Evolutionary conservation across 2,113 vertebrate species (phyloP), one percentile per base, ranked within the genome.

Genomic region (Xenopus borealis): DNA sequence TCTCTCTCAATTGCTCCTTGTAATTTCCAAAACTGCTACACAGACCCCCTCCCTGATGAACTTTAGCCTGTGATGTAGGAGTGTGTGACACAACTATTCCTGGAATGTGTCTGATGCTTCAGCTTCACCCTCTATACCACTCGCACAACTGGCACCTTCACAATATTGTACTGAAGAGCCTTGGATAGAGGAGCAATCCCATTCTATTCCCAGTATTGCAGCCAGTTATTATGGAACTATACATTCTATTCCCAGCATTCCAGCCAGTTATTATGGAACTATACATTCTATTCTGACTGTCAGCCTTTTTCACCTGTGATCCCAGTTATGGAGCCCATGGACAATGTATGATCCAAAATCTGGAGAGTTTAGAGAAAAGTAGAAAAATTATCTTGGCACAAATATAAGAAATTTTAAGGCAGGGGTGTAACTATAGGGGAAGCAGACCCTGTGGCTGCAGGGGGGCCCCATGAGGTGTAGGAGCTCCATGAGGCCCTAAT

Each of bases 101-200:
- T n/a, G 74, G 74, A 76, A 76, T 76, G 74, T 69, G 58, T 6
- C 59, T 53, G 23, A 62, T 62, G 73, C 10, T 9, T 40, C 33
- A 40, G 45, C 45, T 44, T 76, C 66, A 76, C 74, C 74, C 61
- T 30, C 46, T 20, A 16, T 57, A 30, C 74, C 65, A 47, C 66
- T 62, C 30, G 45, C 59, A 63, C 53, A 76, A 53, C 66, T 69
- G 74, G 74, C 59, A 69, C 74, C 74, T 64, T 72, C 27, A 10
- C 46, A 70, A 65, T 57, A 62, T 69, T 61, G 67, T 64, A 76
- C 67, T 70, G 74, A 17, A 68, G 73, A 76, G 66, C 69, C 59
- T 70, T 69, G 74, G 55, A 27, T 40, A 33, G 45, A 53, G 12
- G 30, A 75, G 46, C 27, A 53, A 76, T 76, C 64, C 66, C 66